Conservation (phyloP, 2,113 vertebrate species). For the Clarias gariepinus region DNA sequence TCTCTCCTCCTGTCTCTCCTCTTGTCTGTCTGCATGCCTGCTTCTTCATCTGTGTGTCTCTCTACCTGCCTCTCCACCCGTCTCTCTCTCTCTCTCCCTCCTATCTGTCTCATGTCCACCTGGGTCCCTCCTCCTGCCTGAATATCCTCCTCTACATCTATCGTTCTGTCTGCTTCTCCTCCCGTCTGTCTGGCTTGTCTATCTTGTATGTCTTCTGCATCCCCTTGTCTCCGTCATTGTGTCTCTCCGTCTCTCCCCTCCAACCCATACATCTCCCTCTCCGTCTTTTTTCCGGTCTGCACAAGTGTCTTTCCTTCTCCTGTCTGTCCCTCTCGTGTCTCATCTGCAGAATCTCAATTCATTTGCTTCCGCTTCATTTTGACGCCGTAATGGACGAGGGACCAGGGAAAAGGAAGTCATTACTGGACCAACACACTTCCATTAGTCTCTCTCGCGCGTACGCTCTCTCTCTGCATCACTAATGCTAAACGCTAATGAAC, state of each 20-base stretch:
- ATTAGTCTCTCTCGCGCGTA: not conserved
- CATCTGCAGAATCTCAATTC: constrained; percentile 45
- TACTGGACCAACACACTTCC: constrained; percentile 9
- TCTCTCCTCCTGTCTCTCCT: not conserved
- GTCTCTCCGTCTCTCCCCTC: not conserved
- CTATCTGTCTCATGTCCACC: too few relatives aligned
- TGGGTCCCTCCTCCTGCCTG: too few relatives aligned
- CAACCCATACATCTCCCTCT: not conserved
- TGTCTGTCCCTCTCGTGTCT: not conserved
- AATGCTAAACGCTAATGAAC: constrained; percentile 8
- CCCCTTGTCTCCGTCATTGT: too few relatives aligned
- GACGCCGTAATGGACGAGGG: constrained; percentile 47
- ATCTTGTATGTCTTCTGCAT: not conserved
- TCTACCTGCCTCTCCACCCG: not conserved
- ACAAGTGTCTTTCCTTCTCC: not conserved
- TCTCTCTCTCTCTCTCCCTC: not conserved
- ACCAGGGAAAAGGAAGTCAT: constrained; percentile 49
- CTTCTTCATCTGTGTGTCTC: not conserved
- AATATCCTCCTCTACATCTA: not conserved
- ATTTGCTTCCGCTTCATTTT: constrained; percentile 54
- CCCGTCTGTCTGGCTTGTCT: too few relatives aligned
- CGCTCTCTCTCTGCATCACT: not conserved
- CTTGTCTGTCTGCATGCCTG: not conserved
- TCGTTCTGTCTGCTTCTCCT: not conserved
- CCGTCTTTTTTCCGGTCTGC: not conserved